Conservation (phyloP, 2,797 vertebrate genomes). For the Chrysolophus pictus region DNA sequence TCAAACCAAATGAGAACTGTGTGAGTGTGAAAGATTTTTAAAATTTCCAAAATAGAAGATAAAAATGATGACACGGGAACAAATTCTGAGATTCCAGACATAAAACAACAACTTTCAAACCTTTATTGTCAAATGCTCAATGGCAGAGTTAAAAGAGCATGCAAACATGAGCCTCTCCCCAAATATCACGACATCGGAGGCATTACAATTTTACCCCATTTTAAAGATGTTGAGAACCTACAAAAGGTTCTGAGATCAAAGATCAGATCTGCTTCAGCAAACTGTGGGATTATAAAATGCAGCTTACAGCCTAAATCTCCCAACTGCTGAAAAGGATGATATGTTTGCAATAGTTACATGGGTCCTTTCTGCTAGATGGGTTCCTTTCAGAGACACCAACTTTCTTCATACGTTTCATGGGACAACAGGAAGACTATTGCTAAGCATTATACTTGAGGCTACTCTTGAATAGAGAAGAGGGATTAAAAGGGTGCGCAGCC, state of each 20-base stretch:
- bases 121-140: not conserved
- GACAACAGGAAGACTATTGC: not conserved
- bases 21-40: accelerated
- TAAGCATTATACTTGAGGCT: not conserved
- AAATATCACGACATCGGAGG: accelerated
- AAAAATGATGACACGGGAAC: not conserved
- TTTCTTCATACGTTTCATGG: not conserved
- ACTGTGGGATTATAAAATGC: accelerated
- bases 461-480: not conserved
- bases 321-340: not conserved
- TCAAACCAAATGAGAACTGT: not conserved
- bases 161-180: not conserved
- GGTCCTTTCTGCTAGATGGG: not conserved
- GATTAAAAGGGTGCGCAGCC: not conserved
- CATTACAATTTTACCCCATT: not conserved
- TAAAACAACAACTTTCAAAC: not conserved
- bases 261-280: not conserved
- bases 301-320: not conserved
- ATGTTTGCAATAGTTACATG: accelerated
- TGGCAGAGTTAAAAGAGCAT: not conserved
- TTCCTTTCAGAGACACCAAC: not conserved
- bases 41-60: not conserved
- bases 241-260: not conserved
- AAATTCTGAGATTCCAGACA: not conserved
- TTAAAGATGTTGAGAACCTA: not conserved